Percentiles rank a stretch among this genome's conserved stretches.
Evolutionary conservation across 2,797 vertebrate species (phyloP).

Genomic region (Melanotaenia nigrans): DNA sequence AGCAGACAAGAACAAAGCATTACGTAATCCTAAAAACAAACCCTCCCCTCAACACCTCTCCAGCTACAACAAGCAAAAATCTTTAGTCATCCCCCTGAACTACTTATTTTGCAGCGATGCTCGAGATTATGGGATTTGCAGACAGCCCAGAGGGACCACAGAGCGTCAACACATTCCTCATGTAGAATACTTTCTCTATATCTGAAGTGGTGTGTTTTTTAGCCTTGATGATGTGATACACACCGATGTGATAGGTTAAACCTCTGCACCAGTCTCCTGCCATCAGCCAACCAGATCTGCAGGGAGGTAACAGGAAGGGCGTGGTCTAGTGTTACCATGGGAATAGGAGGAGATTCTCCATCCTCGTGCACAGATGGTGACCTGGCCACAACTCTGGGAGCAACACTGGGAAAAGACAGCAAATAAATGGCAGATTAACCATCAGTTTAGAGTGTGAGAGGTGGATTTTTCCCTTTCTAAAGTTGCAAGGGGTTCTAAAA

Average conservation of each 20-base stretch:
- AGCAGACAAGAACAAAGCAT: constrained; percentile 63
- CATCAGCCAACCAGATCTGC: constrained; percentile 95
- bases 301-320: constrained; percentile 90
- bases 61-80: constrained; percentile 42
- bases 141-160: not conserved
- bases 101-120: constrained; percentile 28
- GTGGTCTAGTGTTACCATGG: constrained; percentile 88
- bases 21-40: constrained; percentile 67
- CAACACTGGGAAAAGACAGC: constrained; percentile 81
- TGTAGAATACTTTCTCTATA: not conserved
- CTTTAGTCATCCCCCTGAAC: constrained; percentile 46
- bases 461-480: not conserved
- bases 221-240: constrained; percentile 41
- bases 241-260: constrained; percentile 95
- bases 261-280: constrained; percentile 92
- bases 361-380: constrained; percentile 85
- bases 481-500: not conserved
- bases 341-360: constrained; percentile 82
- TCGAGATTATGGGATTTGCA: constrained; percentile 58
- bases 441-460: not conserved
- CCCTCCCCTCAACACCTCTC: constrained; percentile 6
- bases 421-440: constrained; percentile 33
- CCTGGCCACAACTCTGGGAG: constrained; percentile 91
- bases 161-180: not conserved
- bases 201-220: constrained; percentile 9